Conservation (phyloP, 2,113 vertebrate genomes). For the Onychostoma macrolepis region DNA sequence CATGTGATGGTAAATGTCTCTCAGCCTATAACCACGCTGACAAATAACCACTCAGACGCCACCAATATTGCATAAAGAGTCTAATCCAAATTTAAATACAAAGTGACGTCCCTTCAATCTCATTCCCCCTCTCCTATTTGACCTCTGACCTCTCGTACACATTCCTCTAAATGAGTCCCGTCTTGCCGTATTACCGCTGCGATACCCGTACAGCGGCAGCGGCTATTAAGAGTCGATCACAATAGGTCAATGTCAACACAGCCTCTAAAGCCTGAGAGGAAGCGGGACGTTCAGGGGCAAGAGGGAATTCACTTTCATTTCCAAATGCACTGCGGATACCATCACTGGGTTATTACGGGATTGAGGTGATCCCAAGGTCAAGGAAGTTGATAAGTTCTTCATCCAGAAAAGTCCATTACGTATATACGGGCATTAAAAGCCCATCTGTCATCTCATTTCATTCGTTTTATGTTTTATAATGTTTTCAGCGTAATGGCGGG, state of each 20-base stretch:
- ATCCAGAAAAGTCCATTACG: conserved; percentile 44
- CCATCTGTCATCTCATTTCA: conserved; percentile 25
- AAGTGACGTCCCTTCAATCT: not conserved
- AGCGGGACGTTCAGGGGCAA: conserved; percentile 42
- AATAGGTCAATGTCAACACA: conserved; percentile 56
- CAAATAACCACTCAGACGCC: not conserved
- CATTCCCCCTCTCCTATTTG: conserved; percentile 21
- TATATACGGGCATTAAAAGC: conserved; percentile 17
- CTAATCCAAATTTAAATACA: conserved; percentile 24
- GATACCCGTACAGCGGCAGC: not conserved
- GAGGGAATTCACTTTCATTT: conserved; percentile 52
- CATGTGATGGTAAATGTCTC: not conserved
- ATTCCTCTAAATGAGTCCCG: not conserved
- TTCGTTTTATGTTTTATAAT: conserved; percentile 11
- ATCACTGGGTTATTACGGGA: conserved; percentile 31
- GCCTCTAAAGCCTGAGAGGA: conserved; percentile 45
- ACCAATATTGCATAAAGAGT: conserved; percentile 7
- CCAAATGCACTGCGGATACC: conserved; percentile 48
- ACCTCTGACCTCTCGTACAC: conserved; percentile 4
- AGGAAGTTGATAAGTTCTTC: conserved; percentile 41
- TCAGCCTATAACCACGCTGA: not conserved
- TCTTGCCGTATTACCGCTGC: not conserved
- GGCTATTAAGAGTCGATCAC: conserved; percentile 56
- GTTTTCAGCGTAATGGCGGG: not conserved
- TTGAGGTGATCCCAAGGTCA: conserved; percentile 42